Evolutionary conservation across 37 sponge, comb jelly and placozoan genomes (phyloP).

Genomic region (Axinella damicornis): DNA sequence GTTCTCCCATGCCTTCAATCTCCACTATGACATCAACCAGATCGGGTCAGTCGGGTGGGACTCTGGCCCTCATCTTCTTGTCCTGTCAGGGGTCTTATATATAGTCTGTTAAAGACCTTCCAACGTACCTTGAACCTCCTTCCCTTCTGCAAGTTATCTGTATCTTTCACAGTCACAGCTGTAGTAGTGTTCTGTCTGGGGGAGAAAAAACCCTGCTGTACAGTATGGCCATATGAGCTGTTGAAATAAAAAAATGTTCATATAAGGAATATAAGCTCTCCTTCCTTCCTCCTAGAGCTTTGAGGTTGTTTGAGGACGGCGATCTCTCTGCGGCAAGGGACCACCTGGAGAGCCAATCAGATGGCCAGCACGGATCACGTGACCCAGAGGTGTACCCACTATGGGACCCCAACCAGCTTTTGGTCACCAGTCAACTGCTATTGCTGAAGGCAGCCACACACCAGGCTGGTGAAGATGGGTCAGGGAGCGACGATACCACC

Average conservation of each 20-base stretch:
- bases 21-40: constrained; percentile 71
- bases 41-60: constrained; percentile 30
- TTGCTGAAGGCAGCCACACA: constrained; percentile 67
- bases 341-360: constrained; percentile 42
- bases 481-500: constrained; percentile 73
- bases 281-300: constrained; percentile 44
- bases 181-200: no score
- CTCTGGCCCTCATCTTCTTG: no score
- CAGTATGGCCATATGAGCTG: no score
- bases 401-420: constrained; percentile 87
- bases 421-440: constrained; percentile 72
- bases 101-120: no score
- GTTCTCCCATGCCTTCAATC: constrained; percentile 36
- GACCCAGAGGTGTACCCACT: constrained; percentile 86
- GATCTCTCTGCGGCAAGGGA: constrained; percentile 44
- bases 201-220: no score
- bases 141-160: no score
- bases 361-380: constrained; percentile 39
- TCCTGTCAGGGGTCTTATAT: no score
- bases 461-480: constrained; percentile 61
- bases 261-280: no score
- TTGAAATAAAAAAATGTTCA: no score
- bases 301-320: constrained; percentile 61
- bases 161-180: no score
- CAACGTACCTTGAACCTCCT: no score